Base-by-base conservation (phyloP, 2,888 invertebrate species). In the Chymomyza fuscimana region DNA sequence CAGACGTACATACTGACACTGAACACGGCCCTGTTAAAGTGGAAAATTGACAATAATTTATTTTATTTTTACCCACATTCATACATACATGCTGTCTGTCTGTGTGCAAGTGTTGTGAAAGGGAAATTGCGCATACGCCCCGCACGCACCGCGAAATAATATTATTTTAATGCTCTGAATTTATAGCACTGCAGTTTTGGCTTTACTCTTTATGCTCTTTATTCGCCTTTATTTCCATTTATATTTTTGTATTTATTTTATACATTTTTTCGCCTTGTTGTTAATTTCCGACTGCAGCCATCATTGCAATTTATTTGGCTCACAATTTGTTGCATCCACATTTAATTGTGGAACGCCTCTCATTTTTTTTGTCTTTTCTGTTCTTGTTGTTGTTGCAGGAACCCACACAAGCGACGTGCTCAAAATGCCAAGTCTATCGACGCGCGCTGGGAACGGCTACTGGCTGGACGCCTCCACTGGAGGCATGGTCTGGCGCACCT, bases 371-470 rank as follows among this genome's bases (percentile, higher is more conserved):
- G 19, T 19, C 65, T 16, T 51, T 4, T 25, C n/a, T 54, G 19
- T 58, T 63, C 29, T 52, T 59, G 52, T 70, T 59, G 50, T 70
- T 67, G 82, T 77, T 81, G 81, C 85, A 92, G 92, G 92, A 82
- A 85, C 89, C 84, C 92, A 92, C 85, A 88, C 92, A 68, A 92
- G 87, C 83, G 91, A 91, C 83, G 91, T 91, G 78, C 89, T 92
- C 70, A 92, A 92, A 91, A 91, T 92, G 90, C 91, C 92, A 77
- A 92, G 90, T 82, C 87, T 92, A 83, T 91, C 92, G 82, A 90
- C 91, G 72, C 90, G 91, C 71, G 89, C 85, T 77, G 90, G 88
- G 36, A 92, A 92, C 76, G 92, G 92, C 71, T 92, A 91, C 83
- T 92, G 92, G 92, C 87, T 92, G 78, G 92, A 92, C 79, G 91